Base-by-base conservation (phyloP, 2,797 vertebrate species). In the Zalophus californianus region DNA sequence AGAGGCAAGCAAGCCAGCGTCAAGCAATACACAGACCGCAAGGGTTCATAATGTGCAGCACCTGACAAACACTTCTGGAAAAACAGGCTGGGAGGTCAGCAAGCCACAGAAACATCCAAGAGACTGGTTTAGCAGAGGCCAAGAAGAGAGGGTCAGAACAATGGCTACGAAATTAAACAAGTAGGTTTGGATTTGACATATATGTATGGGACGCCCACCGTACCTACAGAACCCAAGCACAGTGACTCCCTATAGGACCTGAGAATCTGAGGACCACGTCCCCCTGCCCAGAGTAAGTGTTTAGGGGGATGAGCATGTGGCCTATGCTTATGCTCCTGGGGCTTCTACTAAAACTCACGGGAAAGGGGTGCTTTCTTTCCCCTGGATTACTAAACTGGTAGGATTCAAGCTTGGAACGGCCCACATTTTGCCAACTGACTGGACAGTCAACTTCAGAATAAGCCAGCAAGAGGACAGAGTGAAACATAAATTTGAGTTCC, bases 321-420 rank as follows among this genome's bases (percentile, higher is more conserved):
- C 23, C 44, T 52, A 3, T 68, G 20, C 44, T 38, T 54, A 58
- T 86, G 32, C 5, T 66, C 48, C 56, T 54, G 25, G 48, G 52
- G 54, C 60, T 96, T 86, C 73, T 58, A 32, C 85, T 70, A 82
- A 70, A 77, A 87, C 3, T n/a, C 72, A 87, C 0, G 1, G 41
- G 3, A 35, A 94, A 68, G 68, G 44, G 13, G 38, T 7, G 5
- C 4, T 56, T n/a, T 60, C 70, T 44, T 70, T 58, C 54, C 14
- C 41, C 70, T 75, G 70, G 48, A 38, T 91, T 86, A 12, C 23
- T 93, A 89, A 88, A 18, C 41, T 72, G 62, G 25, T 18, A 92
- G 54, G 60, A 89, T 62, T 52, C 14, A 86, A 83, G 56, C 54
- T 48, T 77, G 21, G 41, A 87, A 44, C 70, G 23, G 48, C 32